Conservation (phyloP, 2,888 invertebrate species). For the Acrobasis consociella region DNA sequence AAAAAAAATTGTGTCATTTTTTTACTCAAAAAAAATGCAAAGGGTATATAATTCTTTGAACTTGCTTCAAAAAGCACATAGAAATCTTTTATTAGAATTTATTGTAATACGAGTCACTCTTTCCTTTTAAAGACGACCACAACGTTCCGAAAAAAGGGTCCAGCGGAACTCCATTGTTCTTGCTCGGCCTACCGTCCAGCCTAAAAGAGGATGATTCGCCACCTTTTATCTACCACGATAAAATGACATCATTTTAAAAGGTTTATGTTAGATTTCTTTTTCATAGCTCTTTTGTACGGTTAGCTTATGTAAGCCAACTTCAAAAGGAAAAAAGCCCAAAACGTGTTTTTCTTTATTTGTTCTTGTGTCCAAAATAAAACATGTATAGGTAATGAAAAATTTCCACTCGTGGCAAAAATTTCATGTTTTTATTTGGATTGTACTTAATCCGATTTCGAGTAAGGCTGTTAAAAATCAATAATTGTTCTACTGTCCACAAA, state of each 20-base stretch:
- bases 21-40: not conserved
- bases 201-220: conserved; percentile 2
- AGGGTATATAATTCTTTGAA: conserved; percentile 3
- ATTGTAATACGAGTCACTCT: not conserved
- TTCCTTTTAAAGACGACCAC: conserved; percentile 15
- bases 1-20: not conserved
- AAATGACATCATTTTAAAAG: conserved; percentile 14
- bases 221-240: conserved; percentile 5
- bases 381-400: no score
- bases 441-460: no score
- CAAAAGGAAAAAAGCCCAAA: no score
- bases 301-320: not conserved
- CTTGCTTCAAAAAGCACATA: not conserved
- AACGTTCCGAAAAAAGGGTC: conserved; percentile 10
- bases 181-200: conserved; percentile 11
- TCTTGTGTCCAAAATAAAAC: no score
- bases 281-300: not conserved
- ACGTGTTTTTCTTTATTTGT: no score
- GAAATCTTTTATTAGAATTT: conserved; percentile 1
- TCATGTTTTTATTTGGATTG: no score
- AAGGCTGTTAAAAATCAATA: no score
- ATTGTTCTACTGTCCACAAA: no score
- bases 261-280: not conserved
- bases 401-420: no score
- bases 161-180: conserved; percentile 17